Conservation (phyloP, 2,888 invertebrate species). For the Stenodera caucasica region DNA sequence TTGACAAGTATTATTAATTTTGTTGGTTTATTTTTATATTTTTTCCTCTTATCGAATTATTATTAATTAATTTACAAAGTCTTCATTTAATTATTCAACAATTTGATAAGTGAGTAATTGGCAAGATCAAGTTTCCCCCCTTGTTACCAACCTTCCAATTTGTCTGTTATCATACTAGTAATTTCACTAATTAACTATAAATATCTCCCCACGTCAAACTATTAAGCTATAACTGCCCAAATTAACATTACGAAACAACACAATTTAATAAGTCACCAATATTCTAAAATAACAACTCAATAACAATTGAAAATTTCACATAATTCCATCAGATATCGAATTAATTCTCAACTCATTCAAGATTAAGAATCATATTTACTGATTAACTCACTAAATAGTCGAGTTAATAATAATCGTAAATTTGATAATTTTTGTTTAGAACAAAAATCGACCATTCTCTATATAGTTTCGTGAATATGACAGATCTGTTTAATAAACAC, state of each 20-base stretch:
- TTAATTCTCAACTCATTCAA: too few species aligned
- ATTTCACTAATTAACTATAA: slow-evolving; percentile 9
- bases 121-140: slow-evolving; percentile 13
- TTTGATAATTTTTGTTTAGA: too few species aligned
- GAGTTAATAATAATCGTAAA: too few species aligned
- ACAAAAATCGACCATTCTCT: too few species aligned
- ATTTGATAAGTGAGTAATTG: slow-evolving; percentile 17
- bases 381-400: too few species aligned
- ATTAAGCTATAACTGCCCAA: not conserved
- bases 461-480: not conserved
- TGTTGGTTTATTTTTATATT: too few species aligned
- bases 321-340: too few species aligned
- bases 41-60: too few species aligned
- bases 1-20: slow-evolving; percentile 29
- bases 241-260: not conserved
- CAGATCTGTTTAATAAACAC: not conserved
- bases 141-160: slow-evolving; percentile 5
- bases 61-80: not conserved
- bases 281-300: too few species aligned
- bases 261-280: not conserved
- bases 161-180: slow-evolving; percentile 4
- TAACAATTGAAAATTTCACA: too few species aligned
- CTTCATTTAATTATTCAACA: slow-evolving; percentile 31
- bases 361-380: too few species aligned
- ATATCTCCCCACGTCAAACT: not conserved